A percentile compares a stretch with the other conserved stretches of the same genome.
phyloP scores from a whole-genome alignment of 2,888 invertebrate species.

The Spodoptera exigua region DNA sequence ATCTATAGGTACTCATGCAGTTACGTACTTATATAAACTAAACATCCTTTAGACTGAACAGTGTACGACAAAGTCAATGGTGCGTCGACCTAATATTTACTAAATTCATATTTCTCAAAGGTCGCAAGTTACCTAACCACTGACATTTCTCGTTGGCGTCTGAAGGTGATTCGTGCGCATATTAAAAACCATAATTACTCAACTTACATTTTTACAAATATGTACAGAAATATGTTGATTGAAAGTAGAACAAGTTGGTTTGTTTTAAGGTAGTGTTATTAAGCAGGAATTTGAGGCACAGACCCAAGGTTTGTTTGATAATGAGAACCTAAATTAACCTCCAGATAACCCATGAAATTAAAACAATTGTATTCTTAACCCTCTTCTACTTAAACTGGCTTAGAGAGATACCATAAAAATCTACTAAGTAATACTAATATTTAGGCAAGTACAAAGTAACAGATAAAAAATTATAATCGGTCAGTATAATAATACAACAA shows the following conservation, averaged over 20 bases:
- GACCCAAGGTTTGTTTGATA: too few species aligned
- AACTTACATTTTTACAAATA: constrained; percentile 34
- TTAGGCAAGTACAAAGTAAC: too few species aligned
- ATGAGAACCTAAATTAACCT: too few species aligned
- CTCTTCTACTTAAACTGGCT: too few species aligned
- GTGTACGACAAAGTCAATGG: constrained; percentile 58
- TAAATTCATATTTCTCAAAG: constrained; percentile 58
- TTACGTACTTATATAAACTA: constrained; percentile 24
- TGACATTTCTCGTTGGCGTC: constrained; percentile 39
- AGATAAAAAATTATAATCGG: too few species aligned
- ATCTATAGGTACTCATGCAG: constrained; percentile 12
- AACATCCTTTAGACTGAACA: constrained; percentile 34
- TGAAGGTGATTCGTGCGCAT: constrained; percentile 48
- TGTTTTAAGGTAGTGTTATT: constrained; percentile 26
- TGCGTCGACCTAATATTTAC: constrained; percentile 55
- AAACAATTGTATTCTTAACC: too few species aligned
- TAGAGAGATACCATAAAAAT: too few species aligned
- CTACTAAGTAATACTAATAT: too few species aligned
- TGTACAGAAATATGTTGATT: constrained; percentile 21
- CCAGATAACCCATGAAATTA: too few species aligned
- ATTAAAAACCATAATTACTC: constrained; percentile 34
- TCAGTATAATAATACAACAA: too few species aligned
- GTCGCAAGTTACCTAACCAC: constrained; percentile 50
- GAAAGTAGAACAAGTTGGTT: constrained; percentile 24
- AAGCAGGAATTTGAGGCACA: too few species aligned